phyloP scores from a whole-genome alignment of 2,888 invertebrate genomes.

The Spicauda simplicius region DNA sequence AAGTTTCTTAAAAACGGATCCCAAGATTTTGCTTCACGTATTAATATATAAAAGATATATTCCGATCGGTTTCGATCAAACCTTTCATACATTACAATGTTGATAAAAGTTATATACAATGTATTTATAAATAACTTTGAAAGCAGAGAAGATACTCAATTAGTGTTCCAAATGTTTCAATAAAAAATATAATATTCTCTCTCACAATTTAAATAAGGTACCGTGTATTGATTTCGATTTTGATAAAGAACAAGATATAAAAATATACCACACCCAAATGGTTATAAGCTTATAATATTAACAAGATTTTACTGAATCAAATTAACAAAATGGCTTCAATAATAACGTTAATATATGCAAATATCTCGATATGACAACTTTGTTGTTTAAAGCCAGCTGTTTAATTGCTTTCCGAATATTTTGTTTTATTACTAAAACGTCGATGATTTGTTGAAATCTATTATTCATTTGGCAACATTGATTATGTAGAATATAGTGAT shows the following conservation, averaged over 20 bases:
- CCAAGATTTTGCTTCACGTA: too few relatives aligned
- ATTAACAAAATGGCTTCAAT: slow-evolving; percentile 47
- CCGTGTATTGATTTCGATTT: slow-evolving; percentile 17
- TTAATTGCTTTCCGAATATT: slow-evolving; percentile 50
- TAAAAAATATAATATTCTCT: neutral
- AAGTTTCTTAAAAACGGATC: too few relatives aligned
- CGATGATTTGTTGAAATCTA: slow-evolving; percentile 54
- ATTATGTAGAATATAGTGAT: slow-evolving; percentile 37
- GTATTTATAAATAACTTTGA: neutral
- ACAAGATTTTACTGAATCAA: slow-evolving; percentile 49
- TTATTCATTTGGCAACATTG: slow-evolving; percentile 53
- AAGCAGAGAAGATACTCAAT: neutral
- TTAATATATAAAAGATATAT: too few relatives aligned
- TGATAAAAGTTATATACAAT: too few relatives aligned
- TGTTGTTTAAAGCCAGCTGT: slow-evolving; percentile 55
- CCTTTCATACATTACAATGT: too few relatives aligned
- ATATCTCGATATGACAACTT: slow-evolving; percentile 50
- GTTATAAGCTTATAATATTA: slow-evolving; percentile 31
- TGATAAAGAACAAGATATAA: slow-evolving; percentile 22
- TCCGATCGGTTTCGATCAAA: too few relatives aligned
- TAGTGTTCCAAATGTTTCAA: slow-evolving; percentile 1
- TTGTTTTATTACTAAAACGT: slow-evolving; percentile 49
- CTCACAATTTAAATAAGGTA: slow-evolving; percentile 3
- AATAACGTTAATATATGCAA: slow-evolving; percentile 51
- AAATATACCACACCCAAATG: slow-evolving; percentile 40